Evolutionary conservation across 2,888 invertebrate species (phyloP), one percentile per base, ranked within the genome.

Genomic region (Helicoverpa assulta): DNA sequence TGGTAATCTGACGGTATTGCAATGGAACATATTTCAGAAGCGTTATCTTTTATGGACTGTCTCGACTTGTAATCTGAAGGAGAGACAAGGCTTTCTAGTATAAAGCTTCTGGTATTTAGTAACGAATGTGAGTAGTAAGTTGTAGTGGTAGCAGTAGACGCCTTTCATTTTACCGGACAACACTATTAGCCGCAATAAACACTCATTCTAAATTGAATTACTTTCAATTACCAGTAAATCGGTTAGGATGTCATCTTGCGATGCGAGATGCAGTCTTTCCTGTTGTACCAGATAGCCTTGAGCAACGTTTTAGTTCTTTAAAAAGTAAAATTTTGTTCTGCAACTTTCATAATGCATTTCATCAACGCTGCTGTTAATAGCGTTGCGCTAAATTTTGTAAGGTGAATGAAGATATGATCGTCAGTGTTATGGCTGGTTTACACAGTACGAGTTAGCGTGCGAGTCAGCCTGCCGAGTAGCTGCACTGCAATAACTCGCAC

Each of bases 181-280:
- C 85, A 85, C 84, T 78, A 86, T 84, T 85, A 85, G 71, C 78
- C 72, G 84, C 86, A 88, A 89, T 87, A 87, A 86, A 87, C 86
- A 88, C 82, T 86, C 78, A 85, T 89, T 86, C 84, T 84, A 86
- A 88, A 91, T 91, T 90, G 89, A 91, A 90, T 91, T 90, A 89
- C 85, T 86, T 89, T 88, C 90, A 90, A 90, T 92, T 91, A 91
- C 89, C 80, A 83, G 86, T 87, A 88, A 88, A 89, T 90, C 89
- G 88, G 89, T 90, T 88, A 89, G 87, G 89, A 91, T 88, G 87
- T 87, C 87, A 87, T 83, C 85, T 80, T 77, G 79, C 75, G 80
- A 84, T 79, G 78, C 71, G 76, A 79, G 69, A 81, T 75, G 73
- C 76, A 75, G 78, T 80, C 33, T 71, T 71, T 73, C 69, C 63